Evolutionary conservation across 2,888 invertebrate species (phyloP).

Genomic region (Mermis nigrescens): DNA sequence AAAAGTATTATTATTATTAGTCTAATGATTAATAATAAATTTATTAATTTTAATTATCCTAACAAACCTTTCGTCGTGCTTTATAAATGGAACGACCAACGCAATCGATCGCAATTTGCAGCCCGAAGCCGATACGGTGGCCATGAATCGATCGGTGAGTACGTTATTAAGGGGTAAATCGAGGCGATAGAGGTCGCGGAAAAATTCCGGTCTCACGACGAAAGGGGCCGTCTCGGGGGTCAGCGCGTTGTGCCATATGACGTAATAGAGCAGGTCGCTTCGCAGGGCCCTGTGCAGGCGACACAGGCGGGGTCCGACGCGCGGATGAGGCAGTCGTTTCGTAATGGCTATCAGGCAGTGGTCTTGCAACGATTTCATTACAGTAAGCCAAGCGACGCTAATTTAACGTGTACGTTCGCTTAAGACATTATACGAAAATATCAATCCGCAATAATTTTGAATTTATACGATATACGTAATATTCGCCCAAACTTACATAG

Average conservation of each 20-base stretch:
- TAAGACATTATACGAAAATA: too few species aligned
- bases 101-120: conserved; percentile 26
- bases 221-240: neutral
- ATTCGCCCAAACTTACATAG: too few species aligned
- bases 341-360: neutral
- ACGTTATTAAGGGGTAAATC: neutral
- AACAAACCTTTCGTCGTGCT: neutral
- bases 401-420: too few species aligned
- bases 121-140: conserved; percentile 15
- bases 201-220: neutral
- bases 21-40: too few species aligned
- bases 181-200: neutral
- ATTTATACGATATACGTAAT: too few species aligned
- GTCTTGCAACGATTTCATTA: neutral
- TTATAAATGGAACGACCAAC: conserved; percentile 19
- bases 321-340: neutral
- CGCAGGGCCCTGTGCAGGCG: neutral
- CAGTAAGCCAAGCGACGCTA: too few species aligned
- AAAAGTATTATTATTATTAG: too few species aligned
- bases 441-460: too few species aligned
- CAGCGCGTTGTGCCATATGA: neutral
- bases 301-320: neutral
- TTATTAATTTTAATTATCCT: too few species aligned
- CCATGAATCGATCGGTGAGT: conserved; percentile 11
- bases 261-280: neutral